Percentiles rank a stretch among this genome's conserved stretches.
Conservation (phyloP, 2,113 vertebrate genomes). For the Monopterus albus region DNA sequence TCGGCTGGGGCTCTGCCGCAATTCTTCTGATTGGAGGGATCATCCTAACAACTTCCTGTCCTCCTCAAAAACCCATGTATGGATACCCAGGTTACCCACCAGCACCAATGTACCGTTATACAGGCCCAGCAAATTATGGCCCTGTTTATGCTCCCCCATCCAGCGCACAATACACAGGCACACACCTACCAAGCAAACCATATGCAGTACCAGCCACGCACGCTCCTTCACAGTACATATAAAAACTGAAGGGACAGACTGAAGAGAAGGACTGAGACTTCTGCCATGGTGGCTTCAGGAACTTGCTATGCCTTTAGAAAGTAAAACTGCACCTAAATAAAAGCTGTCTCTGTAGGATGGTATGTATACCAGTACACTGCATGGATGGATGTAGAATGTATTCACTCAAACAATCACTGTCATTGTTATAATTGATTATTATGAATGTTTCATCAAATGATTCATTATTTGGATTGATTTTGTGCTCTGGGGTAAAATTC, state of each 20-base stretch:
- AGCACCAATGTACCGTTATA: slow-evolving; percentile 61
- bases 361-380: neutral
- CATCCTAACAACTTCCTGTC: slow-evolving; percentile 80
- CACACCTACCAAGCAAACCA: slow-evolving; percentile 68
- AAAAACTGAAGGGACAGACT: slow-evolving; percentile 4
- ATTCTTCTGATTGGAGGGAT: slow-evolving; percentile 80
- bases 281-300: neutral
- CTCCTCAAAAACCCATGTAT: slow-evolving; percentile 61
- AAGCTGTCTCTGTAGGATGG: neutral
- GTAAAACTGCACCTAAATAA: neutral
- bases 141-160: slow-evolving; percentile 67
- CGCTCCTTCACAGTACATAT: slow-evolving; percentile 62
- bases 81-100: slow-evolving; percentile 58
- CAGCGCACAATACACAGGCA: slow-evolving; percentile 55
- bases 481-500: neutral
- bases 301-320: neutral
- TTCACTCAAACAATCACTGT: neutral
- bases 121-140: slow-evolving; percentile 40
- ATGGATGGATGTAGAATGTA: too few species aligned
- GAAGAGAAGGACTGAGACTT: slow-evolving; percentile 22
- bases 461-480: neutral
- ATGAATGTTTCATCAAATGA: neutral
- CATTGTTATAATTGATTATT: neutral
- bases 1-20: slow-evolving; percentile 76
- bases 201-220: slow-evolving; percentile 61